phyloP scores from a whole-genome alignment of 1,140 invertebrate genomes.

The Panagrolaimus sp. region DNA sequence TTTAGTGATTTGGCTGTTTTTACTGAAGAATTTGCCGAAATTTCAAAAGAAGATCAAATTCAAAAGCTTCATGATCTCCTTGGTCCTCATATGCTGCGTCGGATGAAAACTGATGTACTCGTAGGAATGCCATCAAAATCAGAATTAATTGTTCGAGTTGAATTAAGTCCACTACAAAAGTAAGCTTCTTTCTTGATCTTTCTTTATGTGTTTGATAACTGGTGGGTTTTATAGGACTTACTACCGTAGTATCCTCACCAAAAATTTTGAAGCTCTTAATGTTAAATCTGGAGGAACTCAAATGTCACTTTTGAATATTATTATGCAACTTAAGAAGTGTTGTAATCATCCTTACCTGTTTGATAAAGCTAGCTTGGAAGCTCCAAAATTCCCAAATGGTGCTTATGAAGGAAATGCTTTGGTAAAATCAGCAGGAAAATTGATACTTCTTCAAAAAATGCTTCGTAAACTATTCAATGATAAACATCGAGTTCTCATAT shows the following conservation, averaged over 20 bases:
- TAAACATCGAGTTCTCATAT: slow-evolving; percentile 93
- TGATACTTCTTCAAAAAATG: slow-evolving; percentile 90
- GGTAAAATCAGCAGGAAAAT: slow-evolving; percentile 89
- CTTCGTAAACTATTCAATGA: slow-evolving; percentile 79
- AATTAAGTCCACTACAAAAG: slow-evolving; percentile 97
- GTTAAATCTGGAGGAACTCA: slow-evolving; percentile 85
- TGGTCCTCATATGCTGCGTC: slow-evolving; percentile 92
- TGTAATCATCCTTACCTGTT: slow-evolving; percentile 99
- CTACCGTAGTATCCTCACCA: slow-evolving; percentile 96
- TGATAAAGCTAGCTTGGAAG: slow-evolving; percentile 72
- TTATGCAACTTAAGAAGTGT: slow-evolving; percentile 99
- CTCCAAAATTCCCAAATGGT: slow-evolving; percentile 70
- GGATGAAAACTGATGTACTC: slow-evolving; percentile 96
- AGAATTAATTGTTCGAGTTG: slow-evolving; percentile 97
- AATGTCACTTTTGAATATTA: slow-evolving; percentile 93
- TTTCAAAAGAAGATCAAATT: slow-evolving; percentile 98
- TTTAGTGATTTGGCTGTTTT: slow-evolving; percentile 88
- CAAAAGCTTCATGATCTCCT: slow-evolving; percentile 95
- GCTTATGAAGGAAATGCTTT: slow-evolving; percentile 87
- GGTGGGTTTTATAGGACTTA: slow-evolving; percentile 70
- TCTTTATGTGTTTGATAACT: not conserved
- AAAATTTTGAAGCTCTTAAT: slow-evolving; percentile 95
- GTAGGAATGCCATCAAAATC: slow-evolving; percentile 99
- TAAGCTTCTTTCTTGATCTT: slow-evolving; percentile 47
- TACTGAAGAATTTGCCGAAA: slow-evolving; percentile 96